These are phyloP conservation scores for Tuta absoluta DNA, from an alignment of 2,888 invertebrate species.

Conservation along the genomic window DNA sequence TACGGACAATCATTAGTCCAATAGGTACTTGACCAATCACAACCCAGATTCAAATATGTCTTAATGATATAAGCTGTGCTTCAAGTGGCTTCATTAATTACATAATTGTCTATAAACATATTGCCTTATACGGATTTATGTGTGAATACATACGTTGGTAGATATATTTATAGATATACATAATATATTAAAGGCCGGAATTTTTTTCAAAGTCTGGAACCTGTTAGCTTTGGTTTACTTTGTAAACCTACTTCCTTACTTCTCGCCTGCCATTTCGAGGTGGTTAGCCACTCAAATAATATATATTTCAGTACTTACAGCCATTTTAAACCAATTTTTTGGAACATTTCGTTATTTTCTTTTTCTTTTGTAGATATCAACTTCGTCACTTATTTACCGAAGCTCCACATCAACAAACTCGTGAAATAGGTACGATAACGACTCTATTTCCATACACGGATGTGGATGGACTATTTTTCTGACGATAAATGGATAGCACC, in stretches of 20 bases:
- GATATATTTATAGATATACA: no score
- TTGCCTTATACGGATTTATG: slow-evolving; percentile 2
- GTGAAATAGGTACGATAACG: neutral
- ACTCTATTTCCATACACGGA: neutral
- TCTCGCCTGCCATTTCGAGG: no score
- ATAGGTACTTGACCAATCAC: slow-evolving; percentile 16
- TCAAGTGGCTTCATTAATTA: slow-evolving; percentile 17
- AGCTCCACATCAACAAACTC: neutral
- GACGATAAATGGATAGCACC: neutral
- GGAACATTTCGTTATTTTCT: no score
- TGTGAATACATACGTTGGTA: no score
- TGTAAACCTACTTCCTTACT: no score
- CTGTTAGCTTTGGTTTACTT: no score
- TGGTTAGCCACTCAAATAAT: no score
- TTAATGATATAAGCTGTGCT: slow-evolving; percentile 19
- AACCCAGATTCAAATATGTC: slow-evolving; percentile 13
- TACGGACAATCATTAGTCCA: slow-evolving; percentile 17
- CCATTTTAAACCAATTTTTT: no score
- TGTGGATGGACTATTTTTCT: neutral
- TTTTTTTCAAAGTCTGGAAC: no score
- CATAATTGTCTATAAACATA: slow-evolving; percentile 13
- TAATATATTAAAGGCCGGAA: no score
- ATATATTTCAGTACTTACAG: no score
- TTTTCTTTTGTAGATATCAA: no score
- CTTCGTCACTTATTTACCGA: neutral